These are phyloP conservation scores for Scotopteryx bipunctaria DNA, from an alignment of 2,888 invertebrate species.

Conservation along the genomic window DNA sequence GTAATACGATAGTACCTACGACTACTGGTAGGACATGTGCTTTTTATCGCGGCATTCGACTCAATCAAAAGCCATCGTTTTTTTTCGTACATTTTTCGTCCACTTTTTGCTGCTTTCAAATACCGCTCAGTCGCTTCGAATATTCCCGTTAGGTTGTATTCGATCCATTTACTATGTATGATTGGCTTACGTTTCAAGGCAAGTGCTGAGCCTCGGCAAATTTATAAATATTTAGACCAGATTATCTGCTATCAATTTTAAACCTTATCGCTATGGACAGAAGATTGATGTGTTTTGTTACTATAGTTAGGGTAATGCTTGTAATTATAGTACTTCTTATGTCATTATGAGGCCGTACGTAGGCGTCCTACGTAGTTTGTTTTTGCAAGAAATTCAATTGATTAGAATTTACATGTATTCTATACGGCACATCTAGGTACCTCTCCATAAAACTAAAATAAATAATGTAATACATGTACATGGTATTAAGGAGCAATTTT, in stretches of 20 bases:
- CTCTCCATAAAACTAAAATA: too few relatives aligned
- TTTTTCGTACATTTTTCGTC: constrained; percentile 24
- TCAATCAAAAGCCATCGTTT: constrained; percentile 16
- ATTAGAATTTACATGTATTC: neutral
- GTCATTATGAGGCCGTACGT: constrained; percentile 25
- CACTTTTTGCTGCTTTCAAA: constrained; percentile 31
- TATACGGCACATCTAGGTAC: too few relatives aligned
- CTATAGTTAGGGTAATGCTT: constrained; percentile 6
- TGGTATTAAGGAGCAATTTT: too few relatives aligned
- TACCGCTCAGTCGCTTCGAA: constrained; percentile 18
- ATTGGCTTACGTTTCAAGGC: constrained; percentile 35
- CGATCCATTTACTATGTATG: constrained; percentile 29
- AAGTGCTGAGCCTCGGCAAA: constrained; percentile 25
- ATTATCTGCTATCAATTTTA: constrained; percentile 15
- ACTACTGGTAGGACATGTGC: constrained; percentile 16
- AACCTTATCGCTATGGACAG: constrained; percentile 18
- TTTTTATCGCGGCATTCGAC: constrained; percentile 23
- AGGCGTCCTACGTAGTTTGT: constrained; percentile 5
- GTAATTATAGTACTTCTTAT: constrained; percentile 18
- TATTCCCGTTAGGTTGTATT: constrained; percentile 32
- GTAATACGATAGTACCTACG: neutral
- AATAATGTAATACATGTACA: too few relatives aligned
- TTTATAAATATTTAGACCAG: constrained; percentile 31
- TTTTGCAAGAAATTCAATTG: neutral
- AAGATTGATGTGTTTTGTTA: constrained; percentile 25